Percentiles rank a stretch among this genome's conserved stretches.
phyloP scores from a whole-genome alignment of 2,888 invertebrate genomes.

The Drosophila pegasa region DNA sequence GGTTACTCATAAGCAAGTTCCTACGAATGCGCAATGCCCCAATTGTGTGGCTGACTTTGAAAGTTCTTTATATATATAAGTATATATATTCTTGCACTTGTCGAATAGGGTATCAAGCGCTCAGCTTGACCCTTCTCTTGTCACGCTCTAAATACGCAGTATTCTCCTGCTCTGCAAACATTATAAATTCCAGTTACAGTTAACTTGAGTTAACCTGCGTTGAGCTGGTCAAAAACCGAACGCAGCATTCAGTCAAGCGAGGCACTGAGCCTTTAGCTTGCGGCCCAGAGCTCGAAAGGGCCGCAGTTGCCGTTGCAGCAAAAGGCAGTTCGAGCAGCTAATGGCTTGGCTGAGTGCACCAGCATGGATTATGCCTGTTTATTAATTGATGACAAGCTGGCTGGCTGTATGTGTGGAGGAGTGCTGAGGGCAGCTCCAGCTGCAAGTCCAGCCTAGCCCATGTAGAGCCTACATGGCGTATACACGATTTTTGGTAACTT shows the following conservation, averaged over 20 bases:
- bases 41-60: not conserved
- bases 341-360: conserved; percentile 29
- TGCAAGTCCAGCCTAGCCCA: not conserved
- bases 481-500: too few relatives aligned
- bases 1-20: conserved; percentile 36
- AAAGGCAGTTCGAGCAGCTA: conserved; percentile 22
- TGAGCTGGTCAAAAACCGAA: conserved; percentile 22
- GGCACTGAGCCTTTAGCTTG: conserved; percentile 16
- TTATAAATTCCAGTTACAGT: conserved; percentile 3
- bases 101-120: not conserved
- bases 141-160: conserved; percentile 65
- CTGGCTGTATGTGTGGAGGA: conserved; percentile 15
- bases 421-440: not conserved
- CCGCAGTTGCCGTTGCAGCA: not conserved
- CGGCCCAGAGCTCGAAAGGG: not conserved
- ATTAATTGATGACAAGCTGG: conserved; percentile 45
- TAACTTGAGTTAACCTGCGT: conserved; percentile 5
- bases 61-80: not conserved
- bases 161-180: not conserved
- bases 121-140: conserved; percentile 16
- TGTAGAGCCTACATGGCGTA: conserved; percentile 22
- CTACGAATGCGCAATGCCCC: not conserved
- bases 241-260: conserved; percentile 33
- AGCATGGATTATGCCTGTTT: conserved; percentile 28
- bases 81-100: not conserved